A percentile compares a stretch with the other conserved stretches of the same genome.
phyloP scores from a whole-genome alignment of 2,113 vertebrate species.

The Oreochromis niloticus region DNA sequence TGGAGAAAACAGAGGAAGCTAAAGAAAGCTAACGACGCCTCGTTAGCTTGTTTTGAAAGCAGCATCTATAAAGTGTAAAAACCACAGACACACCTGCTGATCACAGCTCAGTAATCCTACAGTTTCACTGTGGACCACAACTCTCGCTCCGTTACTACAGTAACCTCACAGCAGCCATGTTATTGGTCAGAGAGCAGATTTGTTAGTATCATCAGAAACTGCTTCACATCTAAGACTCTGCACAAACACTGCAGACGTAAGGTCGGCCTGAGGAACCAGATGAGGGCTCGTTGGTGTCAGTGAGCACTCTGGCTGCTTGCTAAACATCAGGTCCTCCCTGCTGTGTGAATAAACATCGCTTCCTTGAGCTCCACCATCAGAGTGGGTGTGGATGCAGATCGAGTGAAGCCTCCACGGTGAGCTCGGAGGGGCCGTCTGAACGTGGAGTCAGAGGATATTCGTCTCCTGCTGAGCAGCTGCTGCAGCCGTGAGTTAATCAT shows the following conservation, averaged over 20 bases:
- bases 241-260: background rate
- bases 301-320: background rate
- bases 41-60: background rate
- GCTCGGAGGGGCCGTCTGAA: background rate
- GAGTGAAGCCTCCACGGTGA: background rate
- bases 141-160: background rate
- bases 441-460: background rate
- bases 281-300: background rate
- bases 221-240: background rate
- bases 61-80: background rate
- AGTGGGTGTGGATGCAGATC: background rate
- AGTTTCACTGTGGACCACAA: fast-evolving
- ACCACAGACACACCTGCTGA: background rate
- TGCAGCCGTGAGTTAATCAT: background rate
- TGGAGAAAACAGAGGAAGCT: background rate
- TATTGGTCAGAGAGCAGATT: background rate
- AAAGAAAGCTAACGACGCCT: fast-evolving
- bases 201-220: background rate
- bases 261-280: background rate
- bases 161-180: background rate
- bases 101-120: background rate
- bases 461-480: background rate
- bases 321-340: background rate
- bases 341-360: background rate
- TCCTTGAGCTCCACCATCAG: background rate